Percentiles rank a stretch among this genome's conserved stretches.
These are phyloP conservation scores for Napeogenes sylphis DNA, from an alignment of 2,888 invertebrate species.

Conservation along the genomic window DNA sequence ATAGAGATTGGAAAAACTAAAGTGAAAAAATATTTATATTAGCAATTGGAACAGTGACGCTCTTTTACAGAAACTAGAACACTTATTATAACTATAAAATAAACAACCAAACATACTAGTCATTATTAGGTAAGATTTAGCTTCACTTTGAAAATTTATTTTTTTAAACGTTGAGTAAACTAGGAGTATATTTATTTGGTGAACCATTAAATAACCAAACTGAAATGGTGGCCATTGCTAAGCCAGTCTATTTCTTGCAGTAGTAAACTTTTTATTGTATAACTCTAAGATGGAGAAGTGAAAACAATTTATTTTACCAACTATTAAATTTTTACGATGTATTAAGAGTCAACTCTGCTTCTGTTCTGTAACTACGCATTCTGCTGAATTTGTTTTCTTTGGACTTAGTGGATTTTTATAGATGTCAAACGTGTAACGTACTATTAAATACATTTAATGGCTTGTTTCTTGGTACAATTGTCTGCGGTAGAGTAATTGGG, in stretches of 20 bases:
- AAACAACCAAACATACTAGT: neutral
- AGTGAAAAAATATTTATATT: too few species aligned
- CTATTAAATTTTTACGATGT: constrained; percentile 66
- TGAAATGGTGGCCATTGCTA: constrained; percentile 38
- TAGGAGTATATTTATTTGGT: constrained; percentile 22
- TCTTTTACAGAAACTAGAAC: neutral
- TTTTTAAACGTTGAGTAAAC: neutral
- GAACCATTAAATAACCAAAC: constrained; percentile 30
- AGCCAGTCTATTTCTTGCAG: constrained; percentile 53
- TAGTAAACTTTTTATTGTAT: constrained; percentile 66
- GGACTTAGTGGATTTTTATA: constrained; percentile 36
- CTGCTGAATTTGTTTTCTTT: constrained; percentile 34
- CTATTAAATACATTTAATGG: constrained; percentile 34
- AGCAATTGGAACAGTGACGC: too few species aligned
- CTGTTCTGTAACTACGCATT: constrained; percentile 41
- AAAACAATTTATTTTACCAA: constrained; percentile 70
- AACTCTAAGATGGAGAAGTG: constrained; percentile 59
- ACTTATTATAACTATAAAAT: neutral
- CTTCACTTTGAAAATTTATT: neutral
- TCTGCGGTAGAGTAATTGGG: constrained; percentile 54
- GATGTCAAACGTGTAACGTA: constrained; percentile 37
- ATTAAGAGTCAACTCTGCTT: constrained; percentile 67
- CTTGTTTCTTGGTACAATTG: constrained; percentile 45
- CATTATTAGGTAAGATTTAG: neutral
- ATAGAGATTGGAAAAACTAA: too few species aligned